Conservation (phyloP, 2,797 vertebrate species). For the Hippocampus kuda region DNA sequence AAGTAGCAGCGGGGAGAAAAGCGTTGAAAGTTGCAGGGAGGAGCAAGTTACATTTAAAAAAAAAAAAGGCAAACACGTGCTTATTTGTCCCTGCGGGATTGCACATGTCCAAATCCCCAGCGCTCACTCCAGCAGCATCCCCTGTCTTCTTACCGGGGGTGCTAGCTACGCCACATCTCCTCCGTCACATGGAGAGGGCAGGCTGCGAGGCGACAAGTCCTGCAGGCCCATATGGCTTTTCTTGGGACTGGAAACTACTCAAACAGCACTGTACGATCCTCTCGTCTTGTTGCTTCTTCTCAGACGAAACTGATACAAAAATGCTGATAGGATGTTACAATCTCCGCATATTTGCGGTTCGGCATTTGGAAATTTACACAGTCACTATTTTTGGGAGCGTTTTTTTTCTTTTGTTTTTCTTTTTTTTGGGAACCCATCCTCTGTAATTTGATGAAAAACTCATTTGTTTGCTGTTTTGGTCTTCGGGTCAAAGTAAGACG, state of each 20-base stretch:
- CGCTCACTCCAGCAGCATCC: constrained; percentile 51
- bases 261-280: constrained; percentile 13
- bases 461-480: neutral
- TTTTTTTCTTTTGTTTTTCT: neutral
- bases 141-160: constrained; percentile 39
- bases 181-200: constrained; percentile 42
- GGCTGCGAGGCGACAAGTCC: constrained; percentile 32
- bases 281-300: constrained; percentile 2
- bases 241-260: constrained; percentile 23
- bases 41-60: neutral
- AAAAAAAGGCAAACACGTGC: constrained; percentile 51
- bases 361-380: neutral
- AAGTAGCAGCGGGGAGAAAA: constrained; percentile 4
- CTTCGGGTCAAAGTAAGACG: neutral
- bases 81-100: constrained; percentile 42
- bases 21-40: neutral
- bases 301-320: neutral
- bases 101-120: constrained; percentile 57
- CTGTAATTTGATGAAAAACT: neutral
- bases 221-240: constrained; percentile 42
- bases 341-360: neutral
- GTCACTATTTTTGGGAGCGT: neutral
- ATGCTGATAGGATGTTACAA: constrained; percentile 16
- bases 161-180: constrained; percentile 50
- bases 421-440: neutral